phyloP scores from a whole-genome alignment of 92 coral and sea anemone species.

The Umimayanthus chanpuru region DNA sequence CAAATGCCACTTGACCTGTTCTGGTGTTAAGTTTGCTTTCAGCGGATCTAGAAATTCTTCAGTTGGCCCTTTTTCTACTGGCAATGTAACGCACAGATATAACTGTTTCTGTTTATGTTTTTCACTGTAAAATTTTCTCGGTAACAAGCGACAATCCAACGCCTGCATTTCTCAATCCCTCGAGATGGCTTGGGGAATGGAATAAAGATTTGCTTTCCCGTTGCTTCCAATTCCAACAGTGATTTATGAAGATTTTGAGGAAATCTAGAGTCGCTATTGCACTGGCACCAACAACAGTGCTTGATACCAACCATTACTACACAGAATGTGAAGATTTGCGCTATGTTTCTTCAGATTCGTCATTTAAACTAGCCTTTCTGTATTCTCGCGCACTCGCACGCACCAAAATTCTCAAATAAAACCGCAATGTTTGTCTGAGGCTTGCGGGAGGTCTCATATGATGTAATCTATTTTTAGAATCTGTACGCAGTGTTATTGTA shows the following conservation, averaged over 20 bases:
- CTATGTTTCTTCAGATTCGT: too few species aligned
- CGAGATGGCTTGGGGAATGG: slow-evolving; percentile 55
- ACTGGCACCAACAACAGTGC: slow-evolving; percentile 58
- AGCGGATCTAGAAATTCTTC: slow-evolving; percentile 54
- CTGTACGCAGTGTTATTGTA: too few species aligned
- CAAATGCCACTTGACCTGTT: slow-evolving; percentile 11
- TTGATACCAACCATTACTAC: slow-evolving; percentile 48
- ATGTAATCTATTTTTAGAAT: too few species aligned
- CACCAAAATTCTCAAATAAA: too few species aligned
- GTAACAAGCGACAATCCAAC: slow-evolving; percentile 64
- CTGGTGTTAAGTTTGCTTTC: slow-evolving; percentile 47
- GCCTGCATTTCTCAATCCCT: slow-evolving; percentile 44
- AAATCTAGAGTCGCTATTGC: slow-evolving; percentile 53
- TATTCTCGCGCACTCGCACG: too few species aligned
- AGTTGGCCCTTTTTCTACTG: slow-evolving; percentile 38
- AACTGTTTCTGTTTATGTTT: slow-evolving; percentile 57
- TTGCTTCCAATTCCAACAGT: slow-evolving; percentile 34
- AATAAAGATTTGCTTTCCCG: slow-evolving; percentile 37
- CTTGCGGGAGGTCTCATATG: too few species aligned
- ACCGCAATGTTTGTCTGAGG: too few species aligned
- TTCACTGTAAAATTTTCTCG: slow-evolving; percentile 47
- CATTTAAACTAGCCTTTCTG: too few species aligned
- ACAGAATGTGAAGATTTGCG: too few species aligned
- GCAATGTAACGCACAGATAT: neutral
- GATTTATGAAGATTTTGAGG: slow-evolving; percentile 51